Base-by-base conservation (phyloP, 1,140 invertebrate genomes). In the Drosophila tani region DNA sequence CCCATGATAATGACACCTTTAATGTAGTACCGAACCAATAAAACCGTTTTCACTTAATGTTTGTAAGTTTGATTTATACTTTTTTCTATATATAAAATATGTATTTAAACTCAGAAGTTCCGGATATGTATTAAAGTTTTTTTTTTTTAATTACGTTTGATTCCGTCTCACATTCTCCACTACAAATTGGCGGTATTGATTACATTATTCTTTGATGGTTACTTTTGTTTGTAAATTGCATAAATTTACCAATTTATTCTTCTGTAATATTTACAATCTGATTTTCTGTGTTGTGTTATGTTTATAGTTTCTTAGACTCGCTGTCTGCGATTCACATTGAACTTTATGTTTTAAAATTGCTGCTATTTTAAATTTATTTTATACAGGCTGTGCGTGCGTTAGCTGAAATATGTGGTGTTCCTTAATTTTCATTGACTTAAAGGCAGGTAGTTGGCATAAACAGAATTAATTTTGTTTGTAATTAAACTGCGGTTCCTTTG, bases 401-500 rank as follows among this genome's bases (percentile, higher is more conserved):
- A 6, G 12, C 7, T 32, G 14, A 19, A 64, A 35, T 63, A 47
- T 64, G 56, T 35, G 41, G 12, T 67, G 15, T 41, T 67, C 46
- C 12, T 50, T n/a, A 67, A 67, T 67, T 50, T 51, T 24, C 9
- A 8, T 45, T 17, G 66, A 11, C 29, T 68, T 35, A 65, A 43
- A 24, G 17, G 38, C 55, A 15, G 15, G 55, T 65, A 14, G 17
- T 68, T 68, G 9, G 45, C 41, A 51, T 64, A 68, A 80, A 80
- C 77, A 80, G 24, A 58, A 38, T 27, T 62, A n/a, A 56, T 51
- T 53, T 75, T 75, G 64, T 69, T 75, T 75, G 79, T 64, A 65
- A 73, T 81, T 69, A 64, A 69, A 55, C 32, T 46, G 53, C 21
- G 69, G 47, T 70, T 50, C 40, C 49, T n/a, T 47, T 29, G 64